Percentiles rank a stretch among this genome's conserved stretches.
Conservation (phyloP, 2,797 vertebrate species). For the Syngnathus rostellatus region DNA sequence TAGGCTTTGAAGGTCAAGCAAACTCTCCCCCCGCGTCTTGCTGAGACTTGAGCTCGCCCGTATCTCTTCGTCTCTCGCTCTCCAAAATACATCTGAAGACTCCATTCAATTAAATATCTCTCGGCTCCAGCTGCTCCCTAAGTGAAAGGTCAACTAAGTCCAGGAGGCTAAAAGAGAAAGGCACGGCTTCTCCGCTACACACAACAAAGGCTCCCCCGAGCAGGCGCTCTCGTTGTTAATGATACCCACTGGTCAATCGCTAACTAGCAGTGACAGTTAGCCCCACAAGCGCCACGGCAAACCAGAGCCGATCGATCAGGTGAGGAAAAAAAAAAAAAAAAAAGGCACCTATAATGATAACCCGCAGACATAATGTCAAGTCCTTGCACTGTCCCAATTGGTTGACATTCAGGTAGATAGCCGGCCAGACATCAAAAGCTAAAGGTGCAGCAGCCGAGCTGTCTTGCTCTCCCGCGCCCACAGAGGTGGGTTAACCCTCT, state of each 20-base stretch:
- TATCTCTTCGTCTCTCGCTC: conserved; percentile 59
- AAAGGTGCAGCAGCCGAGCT: conserved; percentile 45
- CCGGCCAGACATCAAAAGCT: conserved; percentile 66
- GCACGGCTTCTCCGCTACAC: conserved; percentile 61
- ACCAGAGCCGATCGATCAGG: conserved; percentile 81
- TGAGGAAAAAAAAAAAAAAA: conserved; percentile 22
- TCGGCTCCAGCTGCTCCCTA: conserved; percentile 85
- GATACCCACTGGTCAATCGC: conserved; percentile 90
- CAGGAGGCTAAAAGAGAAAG: conserved; percentile 79
- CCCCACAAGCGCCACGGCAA: conserved; percentile 84
- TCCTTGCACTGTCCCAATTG: conserved; percentile 71
- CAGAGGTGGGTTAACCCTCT: conserved; percentile 65
- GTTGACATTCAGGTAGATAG: conserved; percentile 77
- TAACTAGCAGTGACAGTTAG: conserved; percentile 83
- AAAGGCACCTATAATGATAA: conserved; percentile 87
- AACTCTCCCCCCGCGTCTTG: conserved; percentile 52
- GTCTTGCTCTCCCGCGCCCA: conserved; percentile 44
- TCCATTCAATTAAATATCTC: conserved; percentile 95
- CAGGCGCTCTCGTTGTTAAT: conserved; percentile 74
- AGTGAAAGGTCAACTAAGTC: conserved; percentile 95
- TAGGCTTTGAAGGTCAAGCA: conserved; percentile 86
- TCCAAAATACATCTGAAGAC: conserved; percentile 87
- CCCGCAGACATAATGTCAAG: conserved; percentile 86
- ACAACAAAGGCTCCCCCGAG: conserved; percentile 69
- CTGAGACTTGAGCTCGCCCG: conserved; percentile 56